phyloP scores from a whole-genome alignment of 2,113 vertebrate genomes.

The Orthochromis malagaraziensis region DNA sequence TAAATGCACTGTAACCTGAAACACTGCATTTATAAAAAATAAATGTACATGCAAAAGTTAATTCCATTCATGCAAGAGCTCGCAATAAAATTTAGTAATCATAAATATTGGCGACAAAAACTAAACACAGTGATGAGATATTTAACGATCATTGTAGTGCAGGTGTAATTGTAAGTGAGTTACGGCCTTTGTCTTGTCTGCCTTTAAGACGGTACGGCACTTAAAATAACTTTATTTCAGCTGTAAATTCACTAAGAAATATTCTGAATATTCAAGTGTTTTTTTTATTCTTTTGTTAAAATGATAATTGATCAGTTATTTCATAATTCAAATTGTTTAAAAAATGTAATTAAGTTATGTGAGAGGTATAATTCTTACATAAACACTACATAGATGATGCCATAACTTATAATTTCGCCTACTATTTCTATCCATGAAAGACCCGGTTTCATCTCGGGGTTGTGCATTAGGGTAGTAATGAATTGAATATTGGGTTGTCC shows the following conservation, averaged over 20 bases:
- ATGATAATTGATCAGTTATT: not conserved
- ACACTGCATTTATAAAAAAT: not conserved
- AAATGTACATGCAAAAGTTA: not conserved
- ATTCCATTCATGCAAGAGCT: not conserved
- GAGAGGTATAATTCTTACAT: not conserved
- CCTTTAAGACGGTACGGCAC: not conserved
- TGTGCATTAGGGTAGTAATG: not conserved
- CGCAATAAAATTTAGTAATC: not conserved
- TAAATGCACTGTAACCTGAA: not conserved
- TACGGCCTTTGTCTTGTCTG: not conserved
- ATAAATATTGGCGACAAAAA: not conserved
- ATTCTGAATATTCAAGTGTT: not conserved
- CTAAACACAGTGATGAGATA: not conserved
- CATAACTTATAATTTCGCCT: not conserved
- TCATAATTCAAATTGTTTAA: not conserved
- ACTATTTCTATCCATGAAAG: not conserved
- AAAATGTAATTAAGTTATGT: not conserved
- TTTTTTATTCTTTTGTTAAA: not conserved
- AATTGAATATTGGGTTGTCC: not conserved
- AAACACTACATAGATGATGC: not conserved
- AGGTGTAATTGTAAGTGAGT: not conserved
- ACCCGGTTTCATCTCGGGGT: not conserved
- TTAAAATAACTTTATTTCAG: not conserved
- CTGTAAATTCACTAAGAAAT: not conserved
- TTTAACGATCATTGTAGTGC: not conserved